These are phyloP conservation scores for Corythaeola cristata DNA, from an alignment of 2,113 vertebrate species.

Conservation along the genomic window DNA sequence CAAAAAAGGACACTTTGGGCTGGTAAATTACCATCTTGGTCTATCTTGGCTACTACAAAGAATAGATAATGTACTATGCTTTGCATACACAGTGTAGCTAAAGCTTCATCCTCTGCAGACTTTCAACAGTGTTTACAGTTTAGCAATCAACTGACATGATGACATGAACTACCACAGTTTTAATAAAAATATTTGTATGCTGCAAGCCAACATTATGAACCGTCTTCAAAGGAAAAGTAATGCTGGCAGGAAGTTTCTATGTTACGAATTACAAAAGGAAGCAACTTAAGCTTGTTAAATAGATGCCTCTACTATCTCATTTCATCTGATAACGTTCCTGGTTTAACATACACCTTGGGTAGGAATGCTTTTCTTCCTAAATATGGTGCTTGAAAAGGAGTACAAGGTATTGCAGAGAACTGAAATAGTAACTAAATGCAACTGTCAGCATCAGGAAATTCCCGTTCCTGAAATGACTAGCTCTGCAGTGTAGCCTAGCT, in stretches of 20 bases:
- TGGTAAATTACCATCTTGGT: background rate
- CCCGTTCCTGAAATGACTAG: background rate
- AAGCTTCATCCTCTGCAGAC: slow-evolving; percentile 25
- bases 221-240: slow-evolving; percentile 48
- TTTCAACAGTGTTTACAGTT: slow-evolving; percentile 56
- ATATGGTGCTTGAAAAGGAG: background rate
- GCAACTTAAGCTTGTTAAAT: background rate
- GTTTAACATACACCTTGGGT: background rate
- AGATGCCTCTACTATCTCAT: slow-evolving; percentile 18
- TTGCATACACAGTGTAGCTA: slow-evolving; percentile 29
- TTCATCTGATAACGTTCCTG: background rate
- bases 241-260: slow-evolving; percentile 21
- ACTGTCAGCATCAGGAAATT: background rate
- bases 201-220: slow-evolving; percentile 44
- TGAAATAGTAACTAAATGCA: background rate
- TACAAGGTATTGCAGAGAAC: background rate
- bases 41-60: background rate
- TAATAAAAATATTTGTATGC: slow-evolving; percentile 60
- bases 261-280: background rate
- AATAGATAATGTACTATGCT: slow-evolving; percentile 18
- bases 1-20: background rate
- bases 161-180: slow-evolving; percentile 36
- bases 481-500: background rate
- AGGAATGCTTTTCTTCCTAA: background rate
- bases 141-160: slow-evolving; percentile 63